Base-by-base conservation (phyloP, 2,113 vertebrate species). In the Mirounga angustirostris region DNA sequence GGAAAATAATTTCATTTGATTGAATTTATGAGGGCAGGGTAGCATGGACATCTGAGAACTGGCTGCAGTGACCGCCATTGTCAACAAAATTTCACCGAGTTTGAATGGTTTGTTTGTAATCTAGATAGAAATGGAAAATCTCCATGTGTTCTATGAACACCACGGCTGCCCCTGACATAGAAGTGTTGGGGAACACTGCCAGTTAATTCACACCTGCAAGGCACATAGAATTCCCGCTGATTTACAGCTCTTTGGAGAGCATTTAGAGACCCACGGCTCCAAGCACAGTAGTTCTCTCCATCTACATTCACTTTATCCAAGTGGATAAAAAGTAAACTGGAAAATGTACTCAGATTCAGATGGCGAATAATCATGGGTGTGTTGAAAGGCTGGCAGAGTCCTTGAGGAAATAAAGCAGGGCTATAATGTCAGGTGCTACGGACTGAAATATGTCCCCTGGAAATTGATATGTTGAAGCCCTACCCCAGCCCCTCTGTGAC, bases 161-260 rank as follows among this genome's bases (percentile, higher is more conserved):
- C 28, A 7, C 21, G 94, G 94, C 91, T 69, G 83, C n/a, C 61
- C 36, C 40, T 30, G 36, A 59, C 16, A 8, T 21, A 59, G 15
- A 96, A 95, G 91, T 79, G 91, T 67, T 93, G 95, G 87, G 80
- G 58, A 95, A 76, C 96, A 54, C 80, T 96, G 98, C 97, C 97
- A 97, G 1, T 98, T 97, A 97, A 0, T 98, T 97, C 97, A 91
- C 91, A 97, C 97, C 95, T 93, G 18, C 7, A 78, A 97, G 85
- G 73, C 84, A 61, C 79, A 91, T 22, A 15, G 92, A 94, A 93
- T 93, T 94, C 94, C 96, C 93, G 88, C 67, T n/a, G 59, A 63
- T 93, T 95, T 97, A 93, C 28, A 89, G 97, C 91, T 96, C 92
- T 93, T 59, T 65, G 59, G 96, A 91, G 97, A 97, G 91, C n/a